Evolutionary conservation across 1,140 invertebrate species (phyloP), one percentile per base, ranked within the genome.

Genomic region (Bombus breviceps): DNA sequence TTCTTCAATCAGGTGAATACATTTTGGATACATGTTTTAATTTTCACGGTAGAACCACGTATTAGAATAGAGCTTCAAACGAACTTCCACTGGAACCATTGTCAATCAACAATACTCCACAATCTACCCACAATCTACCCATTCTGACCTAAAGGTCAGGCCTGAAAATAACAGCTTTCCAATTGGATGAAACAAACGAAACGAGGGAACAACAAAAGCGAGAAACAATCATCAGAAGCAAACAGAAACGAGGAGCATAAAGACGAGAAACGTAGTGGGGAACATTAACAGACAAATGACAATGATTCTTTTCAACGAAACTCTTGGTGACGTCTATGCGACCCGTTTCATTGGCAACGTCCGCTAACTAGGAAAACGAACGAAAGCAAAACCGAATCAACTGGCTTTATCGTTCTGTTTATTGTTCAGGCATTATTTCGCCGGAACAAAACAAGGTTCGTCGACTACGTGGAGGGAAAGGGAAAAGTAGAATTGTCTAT

Each of bases 341-440:
- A n/a, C 28, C 6, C 39, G 69, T 43, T n/a, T 25, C 39, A 10
- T 4, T 41, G 6, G 10, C 25, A 59, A 39, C 12, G 34, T 15
- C 34, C 73, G 8, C 13, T 10, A 12, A 47, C 47, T 18, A 18
- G 18, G 28, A 25, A 53, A 74, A 34, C 41, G 39, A 34, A 32
- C 53, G 18, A 22, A 59, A 22, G 18, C 18, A 53, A 53, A 53
- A 22, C 18, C 47, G 28, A 25, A 59, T 22, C 47, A 43, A 22
- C 34, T 37, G 28, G 75, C 15, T 77, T 77, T 77, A 62, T 76
- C 28, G 28, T 62, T 25, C 10, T 28, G 53, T 59, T 76, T 76
- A 77, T 77, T 25, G 62, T 78, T 43, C 62, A 2, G 37, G 37
- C 8, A 62, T 64, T 66, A 78, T 78, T 57, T 68, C 41, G n/a